These are phyloP conservation scores for Scaptomyza pallida DNA, from an alignment of 1,140 invertebrate species.

Conservation along the genomic window DNA sequence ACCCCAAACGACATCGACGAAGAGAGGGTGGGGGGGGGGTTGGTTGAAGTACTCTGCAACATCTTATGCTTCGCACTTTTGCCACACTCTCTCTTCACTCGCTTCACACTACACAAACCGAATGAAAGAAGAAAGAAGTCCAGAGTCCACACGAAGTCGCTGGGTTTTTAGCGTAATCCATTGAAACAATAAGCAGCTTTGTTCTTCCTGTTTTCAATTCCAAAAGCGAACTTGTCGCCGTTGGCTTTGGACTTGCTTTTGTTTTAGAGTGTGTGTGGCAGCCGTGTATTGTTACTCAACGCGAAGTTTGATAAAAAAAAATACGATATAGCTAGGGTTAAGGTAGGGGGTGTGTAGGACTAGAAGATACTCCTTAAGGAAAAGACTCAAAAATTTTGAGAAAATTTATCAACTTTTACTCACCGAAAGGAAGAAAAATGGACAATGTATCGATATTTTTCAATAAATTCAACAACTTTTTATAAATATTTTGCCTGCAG, in stretches of 20 bases:
- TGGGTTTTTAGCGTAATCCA: constrained; percentile 44
- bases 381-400: too few relatives aligned
- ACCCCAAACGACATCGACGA: constrained; percentile 29
- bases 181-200: constrained; percentile 60
- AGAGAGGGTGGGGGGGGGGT: not conserved
- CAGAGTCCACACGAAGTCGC: constrained; percentile 4
- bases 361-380: not conserved
- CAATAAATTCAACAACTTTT: too few relatives aligned
- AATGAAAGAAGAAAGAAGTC: not conserved
- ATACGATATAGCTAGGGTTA: not conserved
- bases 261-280: constrained; percentile 2
- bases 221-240: constrained; percentile 16
- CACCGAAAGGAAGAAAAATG: too few relatives aligned
- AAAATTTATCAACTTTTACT: too few relatives aligned
- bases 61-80: constrained; percentile 15
- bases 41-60: constrained; percentile 24
- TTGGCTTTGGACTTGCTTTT: constrained; percentile 28
- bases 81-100: constrained; percentile 25
- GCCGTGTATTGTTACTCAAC: constrained; percentile 13
- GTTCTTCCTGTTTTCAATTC: constrained; percentile 21
- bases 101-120: constrained; percentile 1
- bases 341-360: not conserved
- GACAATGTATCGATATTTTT: too few relatives aligned
- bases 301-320: constrained; percentile 16
- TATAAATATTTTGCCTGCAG: not conserved